Evolutionary conservation across 1,140 invertebrate genomes (phyloP), one percentile per base, ranked within the genome.

Genomic region (Archivesica marissinica): DNA sequence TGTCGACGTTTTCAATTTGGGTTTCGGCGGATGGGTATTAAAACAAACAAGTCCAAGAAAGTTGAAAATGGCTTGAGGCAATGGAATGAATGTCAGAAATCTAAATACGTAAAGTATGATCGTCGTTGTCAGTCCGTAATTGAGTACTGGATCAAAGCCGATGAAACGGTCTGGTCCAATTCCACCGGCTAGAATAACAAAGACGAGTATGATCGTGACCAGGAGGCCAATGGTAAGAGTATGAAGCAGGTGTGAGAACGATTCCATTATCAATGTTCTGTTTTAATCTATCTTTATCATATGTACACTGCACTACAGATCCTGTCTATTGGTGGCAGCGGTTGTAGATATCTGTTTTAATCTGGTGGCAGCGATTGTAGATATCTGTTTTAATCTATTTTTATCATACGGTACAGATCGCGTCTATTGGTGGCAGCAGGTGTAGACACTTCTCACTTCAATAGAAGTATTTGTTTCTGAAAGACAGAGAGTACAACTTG

Each of bases 21-120:
- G 97, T 95, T 98, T 98, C 87, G 98, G 97, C 44, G 98, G 97
- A 94, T 99, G 99, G 77, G 97, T 97, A 95, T 99, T 99, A 93
- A 98, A 99, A 83, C 98, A 95, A 39, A 97, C 96, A 38, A 99
- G 94, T 72, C 89, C 90, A 4, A 89, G 72, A 74, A 89, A 90
- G 74, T 90, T 91, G 50, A 86, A 88, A 28, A 92, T 79, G 25
- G 87, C 86, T 61, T 90, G 74, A 20, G 88, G 88, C 23, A 91
- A 50, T 4, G 89, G 89, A 39, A 90, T 66, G 15, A 92, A 75
- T 1, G 89, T 86, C 39, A 91, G 78, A 56, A 88, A 83, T 66
- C 89, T 79, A 6, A 90, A 38, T 9, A 86, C 50, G 70, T 91
- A 92, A 38, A 92, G 78, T 2, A 90, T 25, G 3, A 90, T 64